Base-by-base conservation (phyloP, 1,140 invertebrate species). In the Cydia strobilella region DNA sequence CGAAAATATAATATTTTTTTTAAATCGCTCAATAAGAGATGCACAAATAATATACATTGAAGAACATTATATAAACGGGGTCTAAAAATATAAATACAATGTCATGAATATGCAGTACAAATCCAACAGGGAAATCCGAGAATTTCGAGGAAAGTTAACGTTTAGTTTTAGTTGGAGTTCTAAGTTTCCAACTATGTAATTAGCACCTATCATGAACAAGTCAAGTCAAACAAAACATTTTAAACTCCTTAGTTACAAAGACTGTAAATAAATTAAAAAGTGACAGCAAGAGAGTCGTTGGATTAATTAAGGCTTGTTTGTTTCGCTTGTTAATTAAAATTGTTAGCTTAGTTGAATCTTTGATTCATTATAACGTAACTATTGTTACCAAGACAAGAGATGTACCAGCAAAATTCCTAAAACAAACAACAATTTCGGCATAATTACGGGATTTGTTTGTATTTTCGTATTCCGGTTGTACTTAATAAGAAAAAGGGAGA, bases 261-360 rank as follows among this genome's bases (percentile, higher is more conserved):
- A 23, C 54, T 23, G n/a, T 54, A 59, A 59, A 59, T 65, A 65
- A 65, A 69, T 69, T 69, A 35, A 69, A 42, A 35, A 39, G 27
- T 69, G 27, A 66, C 63, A 66, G n/a, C 25, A 31, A 23, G 25
- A 18, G 63, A n/a, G 63, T 35, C 27, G 25, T 15, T 31, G 15
- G 65, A 69, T 69, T 69, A 69, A 39, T 69, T 69, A 69, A 69
- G 65, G 27, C 27, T 35, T n/a, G 13, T 65, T 69, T 69, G 31
- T 69, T 35, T 39, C 23, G 65, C 27, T 69, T 69, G 65, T 69
- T 69, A 18, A 69, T 69, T 69, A 69, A 35, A 69, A n/a, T 69
- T 35, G 65, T 69, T 69, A 39, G 9, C 35, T 39, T 39, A 18
- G 65, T 35, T 39, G 31, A 35, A 39, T 69, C 65, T 69, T 66